Evolutionary conservation across 2,113 vertebrate species (phyloP), one percentile per base, ranked within the genome.

Genomic region (Otus sunia): DNA sequence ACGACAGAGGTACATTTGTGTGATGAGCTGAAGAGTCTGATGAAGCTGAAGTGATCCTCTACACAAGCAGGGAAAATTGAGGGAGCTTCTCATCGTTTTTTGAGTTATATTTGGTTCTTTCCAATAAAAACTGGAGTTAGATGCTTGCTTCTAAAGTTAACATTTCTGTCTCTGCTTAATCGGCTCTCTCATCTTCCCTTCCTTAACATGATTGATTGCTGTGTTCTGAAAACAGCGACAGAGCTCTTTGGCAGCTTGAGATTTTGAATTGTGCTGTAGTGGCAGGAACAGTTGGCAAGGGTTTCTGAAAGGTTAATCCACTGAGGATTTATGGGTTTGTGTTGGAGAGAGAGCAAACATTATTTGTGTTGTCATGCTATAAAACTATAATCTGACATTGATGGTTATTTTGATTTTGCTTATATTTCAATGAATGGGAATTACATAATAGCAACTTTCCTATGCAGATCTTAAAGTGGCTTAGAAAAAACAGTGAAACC

Each of bases 371-470:
- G 89, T 86, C 89, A 50, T 89, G 89, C 95, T 55, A 94, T 92
- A 96, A 95, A 96, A 83, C 88, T 83, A 92, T 96, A 95, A 97
- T 95, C 95, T 95, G 96, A 95, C 95, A 96, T 67, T 95, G 94
- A 93, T 96, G 88, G 86, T 96, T 94, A 92, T 96, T 96, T 96
- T 96, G 94, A 95, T 97, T 92, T 93, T 97, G 88, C 94, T 91
- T 96, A 52, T 92, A 81, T 94, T 95, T 89, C 96, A 75, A 36
- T 94, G 86, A 96, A 80, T 80, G 88, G 76, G n/a, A 93, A 92
- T 90, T 90, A 71, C 60, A 81, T 83, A 88, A 93, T 86, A 86
- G 60, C 49, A 58, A 30, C 72, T 96, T 93, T 64, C 50, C 52
- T 77, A 32, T 68, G 85, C 72, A 88, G 75, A 55, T 74, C 39